phyloP scores from a whole-genome alignment of 30 jellyfish, hydroid and myxozoan species.

The Pelagia noctiluca region DNA sequence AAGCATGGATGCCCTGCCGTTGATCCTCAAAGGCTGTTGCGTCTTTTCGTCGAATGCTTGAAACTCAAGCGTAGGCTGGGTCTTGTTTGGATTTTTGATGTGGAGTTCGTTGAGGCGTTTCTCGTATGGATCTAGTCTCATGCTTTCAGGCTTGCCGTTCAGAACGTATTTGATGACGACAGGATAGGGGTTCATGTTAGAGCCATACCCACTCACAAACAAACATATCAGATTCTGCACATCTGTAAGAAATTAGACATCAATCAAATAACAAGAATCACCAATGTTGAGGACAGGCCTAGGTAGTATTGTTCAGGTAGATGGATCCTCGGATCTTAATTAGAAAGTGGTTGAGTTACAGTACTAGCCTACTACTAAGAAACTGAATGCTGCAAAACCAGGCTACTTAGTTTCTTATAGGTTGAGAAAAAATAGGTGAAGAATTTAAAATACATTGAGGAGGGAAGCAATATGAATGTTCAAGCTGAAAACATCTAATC shows the following conservation, averaged over 20 bases:
- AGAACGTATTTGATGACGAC: constrained; percentile 11
- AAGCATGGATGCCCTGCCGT: not conserved
- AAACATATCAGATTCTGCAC: not conserved
- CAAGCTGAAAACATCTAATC: no score
- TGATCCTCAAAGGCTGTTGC: constrained; percentile 13
- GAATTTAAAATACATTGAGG: no score
- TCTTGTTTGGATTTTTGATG: constrained; percentile 14
- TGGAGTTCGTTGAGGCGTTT: constrained; percentile 20
- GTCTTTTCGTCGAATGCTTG: constrained; percentile 44
- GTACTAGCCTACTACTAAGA: no score
- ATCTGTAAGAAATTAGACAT: not conserved
- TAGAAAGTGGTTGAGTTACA: no score
- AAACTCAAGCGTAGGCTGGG: constrained; percentile 18
- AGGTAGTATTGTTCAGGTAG: no score
- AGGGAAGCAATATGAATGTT: no score
- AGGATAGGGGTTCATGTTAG: not conserved
- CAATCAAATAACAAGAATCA: no score
- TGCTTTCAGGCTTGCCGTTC: not conserved
- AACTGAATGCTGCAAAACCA: no score
- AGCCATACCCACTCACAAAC: not conserved
- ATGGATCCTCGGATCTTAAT: no score
- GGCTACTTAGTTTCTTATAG: no score
- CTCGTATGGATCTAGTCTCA: constrained; percentile 6
- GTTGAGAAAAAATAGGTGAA: no score
- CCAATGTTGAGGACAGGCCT: no score